Conservation (phyloP, 1,140 invertebrate genomes). For the Matsumurasca onukii region DNA sequence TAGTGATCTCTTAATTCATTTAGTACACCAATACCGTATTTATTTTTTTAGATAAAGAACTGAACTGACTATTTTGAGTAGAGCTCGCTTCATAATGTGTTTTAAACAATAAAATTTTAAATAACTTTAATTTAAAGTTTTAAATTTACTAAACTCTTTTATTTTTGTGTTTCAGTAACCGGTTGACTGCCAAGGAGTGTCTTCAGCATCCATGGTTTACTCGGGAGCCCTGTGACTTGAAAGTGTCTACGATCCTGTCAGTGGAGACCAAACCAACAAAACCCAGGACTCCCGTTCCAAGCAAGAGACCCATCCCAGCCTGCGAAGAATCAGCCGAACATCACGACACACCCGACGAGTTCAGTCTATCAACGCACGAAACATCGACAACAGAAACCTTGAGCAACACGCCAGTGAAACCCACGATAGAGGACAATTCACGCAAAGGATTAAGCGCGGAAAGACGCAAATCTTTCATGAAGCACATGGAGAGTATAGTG, state of each 20-base stretch:
- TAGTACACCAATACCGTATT: no score
- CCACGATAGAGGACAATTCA: constrained; percentile 20
- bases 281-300: constrained; percentile 20
- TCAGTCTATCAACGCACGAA: not conserved
- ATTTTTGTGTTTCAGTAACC: constrained; percentile 52
- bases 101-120: not conserved
- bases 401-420: not conserved
- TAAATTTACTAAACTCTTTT: not conserved
- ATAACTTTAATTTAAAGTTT: not conserved
- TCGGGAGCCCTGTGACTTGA: constrained; percentile 27
- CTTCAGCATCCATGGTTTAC: constrained; percentile 63
- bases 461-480: constrained; percentile 51
- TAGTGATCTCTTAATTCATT: not conserved
- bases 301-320: constrained; percentile 19
- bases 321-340: constrained; percentile 25
- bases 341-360: not conserved
- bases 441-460: constrained; percentile 49
- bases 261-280: constrained; percentile 16
- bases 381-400: constrained; percentile 7
- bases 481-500: constrained; percentile 53
- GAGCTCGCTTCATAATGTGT: no score
- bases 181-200: constrained; percentile 62
- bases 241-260: constrained; percentile 15
- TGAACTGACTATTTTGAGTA: not conserved
- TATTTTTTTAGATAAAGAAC: not conserved